Base-by-base conservation (phyloP, 1,140 invertebrate species). In the Drosophila elegans region DNA sequence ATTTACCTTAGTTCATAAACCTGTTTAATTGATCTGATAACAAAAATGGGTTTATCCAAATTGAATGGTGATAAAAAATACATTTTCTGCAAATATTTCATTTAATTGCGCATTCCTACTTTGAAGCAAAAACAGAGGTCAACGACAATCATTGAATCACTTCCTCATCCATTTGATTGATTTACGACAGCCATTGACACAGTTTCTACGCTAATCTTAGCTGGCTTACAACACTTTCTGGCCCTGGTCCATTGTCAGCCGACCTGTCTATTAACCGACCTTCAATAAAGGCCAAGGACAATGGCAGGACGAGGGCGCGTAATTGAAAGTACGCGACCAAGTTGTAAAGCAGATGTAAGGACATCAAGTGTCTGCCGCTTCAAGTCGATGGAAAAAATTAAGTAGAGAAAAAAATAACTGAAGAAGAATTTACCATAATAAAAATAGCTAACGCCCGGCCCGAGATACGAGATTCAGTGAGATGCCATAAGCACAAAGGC, bases 251-350 rank as follows among this genome's bases (percentile, higher is more conserved):
- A 62, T 64, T 61, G 62, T 67, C 25, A 25, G 34, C 25, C 38
- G 10, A 38, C 39, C 52, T 68, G 79, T 60, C 83, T 81, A 88
- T 77, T 77, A 78, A 68, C 78, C 73, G 66, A 51, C 13, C 57
- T 56, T 82, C 34, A 36, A 9, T 55, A 12, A 27, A 71, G 74
- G 60, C 80, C 83, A 88, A 88, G 83, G 83, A 89, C 83, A 89
- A 88, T 77, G 75, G 25, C 46, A 44, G 64, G 48, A 67, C 61
- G 48, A 45, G 51, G 21, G 46, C 52, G 55, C 48, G 66, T 88
- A 86, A 86, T 86, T 88, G 84, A 83, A 88, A 83, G 83, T 69
- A 82, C 71, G 75, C 83, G 79, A 79, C 59, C 57, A 88, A 83
- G 79, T 73, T 66, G 63, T 79, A 79, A 82, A 88, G 79, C 76